phyloP scores from a whole-genome alignment of 2,113 vertebrate species.

The Myrmecobius fasciatus region DNA sequence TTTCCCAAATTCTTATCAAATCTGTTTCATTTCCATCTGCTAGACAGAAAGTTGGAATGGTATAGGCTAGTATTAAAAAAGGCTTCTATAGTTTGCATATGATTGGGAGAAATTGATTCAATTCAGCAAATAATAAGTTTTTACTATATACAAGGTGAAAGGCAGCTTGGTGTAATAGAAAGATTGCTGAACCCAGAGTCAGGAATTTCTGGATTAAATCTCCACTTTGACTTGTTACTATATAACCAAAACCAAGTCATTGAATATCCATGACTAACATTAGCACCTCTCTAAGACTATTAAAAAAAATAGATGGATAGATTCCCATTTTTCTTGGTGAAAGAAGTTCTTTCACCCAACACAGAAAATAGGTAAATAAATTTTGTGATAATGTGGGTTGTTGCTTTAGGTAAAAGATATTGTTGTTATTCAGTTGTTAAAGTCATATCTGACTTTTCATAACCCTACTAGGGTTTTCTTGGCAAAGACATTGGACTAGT shows the following conservation, averaged over 20 bases:
- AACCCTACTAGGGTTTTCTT: neutral
- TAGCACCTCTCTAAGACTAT: neutral
- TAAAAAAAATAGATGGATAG: neutral
- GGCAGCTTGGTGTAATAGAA: neutral
- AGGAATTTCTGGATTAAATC: neutral
- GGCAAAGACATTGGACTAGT: neutral
- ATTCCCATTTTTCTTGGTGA: neutral
- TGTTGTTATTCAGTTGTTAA: neutral
- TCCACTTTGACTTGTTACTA: neutral
- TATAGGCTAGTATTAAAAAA: neutral
- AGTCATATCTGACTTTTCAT: neutral
- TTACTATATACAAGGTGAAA: neutral
- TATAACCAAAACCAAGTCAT: neutral
- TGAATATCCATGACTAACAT: neutral
- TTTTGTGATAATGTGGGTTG: neutral
- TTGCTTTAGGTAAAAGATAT: neutral
- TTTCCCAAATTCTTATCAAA: neutral
- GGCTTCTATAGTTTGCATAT: neutral
- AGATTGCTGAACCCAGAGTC: neutral
- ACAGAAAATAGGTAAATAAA: neutral
- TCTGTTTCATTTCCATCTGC: neutral
- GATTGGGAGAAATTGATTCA: neutral
- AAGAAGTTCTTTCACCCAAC: neutral
- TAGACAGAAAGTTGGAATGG: neutral
- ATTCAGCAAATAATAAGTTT: neutral